Conservation (phyloP, 2,113 vertebrate species). For the Ariopsis seemanni region DNA sequence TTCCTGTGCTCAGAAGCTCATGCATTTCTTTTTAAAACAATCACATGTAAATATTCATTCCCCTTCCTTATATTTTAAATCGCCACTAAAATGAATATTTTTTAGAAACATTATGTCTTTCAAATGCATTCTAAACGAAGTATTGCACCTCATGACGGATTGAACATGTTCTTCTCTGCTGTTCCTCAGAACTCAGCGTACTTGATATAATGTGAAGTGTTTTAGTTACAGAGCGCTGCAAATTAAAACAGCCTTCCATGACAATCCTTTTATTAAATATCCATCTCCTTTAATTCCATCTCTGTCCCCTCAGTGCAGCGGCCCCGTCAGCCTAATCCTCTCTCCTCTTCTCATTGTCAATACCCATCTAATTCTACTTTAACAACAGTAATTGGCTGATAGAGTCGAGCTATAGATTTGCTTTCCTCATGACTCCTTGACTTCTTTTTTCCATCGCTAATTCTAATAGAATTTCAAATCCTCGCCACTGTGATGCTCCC, state of each 20-base stretch:
- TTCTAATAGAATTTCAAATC: conserved; percentile 99
- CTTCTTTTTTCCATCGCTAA: conserved; percentile 90
- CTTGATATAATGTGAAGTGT: neutral
- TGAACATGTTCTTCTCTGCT: neutral
- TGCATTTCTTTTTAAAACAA: neutral
- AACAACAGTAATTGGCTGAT: conserved; percentile 99
- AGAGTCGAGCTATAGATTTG: conserved; percentile 99
- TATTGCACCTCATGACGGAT: neutral
- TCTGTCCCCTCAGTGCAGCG: conserved; percentile 51
- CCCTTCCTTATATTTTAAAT: neutral
- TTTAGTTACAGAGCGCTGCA: neutral
- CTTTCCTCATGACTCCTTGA: conserved; percentile 99
- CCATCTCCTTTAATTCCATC: conserved; percentile 48
- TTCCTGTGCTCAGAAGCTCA: no score
- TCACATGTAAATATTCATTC: neutral
- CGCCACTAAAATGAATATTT: neutral
- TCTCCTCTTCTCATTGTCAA: conserved; percentile 93
- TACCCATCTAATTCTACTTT: conserved; percentile 99
- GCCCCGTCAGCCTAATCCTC: conserved; percentile 81
- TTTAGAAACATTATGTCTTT: neutral
- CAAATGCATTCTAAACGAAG: neutral
- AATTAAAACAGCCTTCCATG: conserved; percentile 25
- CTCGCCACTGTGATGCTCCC: conserved; percentile 90
- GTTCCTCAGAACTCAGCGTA: neutral
- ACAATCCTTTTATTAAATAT: conserved; percentile 28